A percentile compares a stretch with the other conserved stretches of the same genome.
Conservation (phyloP, 2,797 vertebrate species). For the Bryconaethiops microstoma region DNA sequence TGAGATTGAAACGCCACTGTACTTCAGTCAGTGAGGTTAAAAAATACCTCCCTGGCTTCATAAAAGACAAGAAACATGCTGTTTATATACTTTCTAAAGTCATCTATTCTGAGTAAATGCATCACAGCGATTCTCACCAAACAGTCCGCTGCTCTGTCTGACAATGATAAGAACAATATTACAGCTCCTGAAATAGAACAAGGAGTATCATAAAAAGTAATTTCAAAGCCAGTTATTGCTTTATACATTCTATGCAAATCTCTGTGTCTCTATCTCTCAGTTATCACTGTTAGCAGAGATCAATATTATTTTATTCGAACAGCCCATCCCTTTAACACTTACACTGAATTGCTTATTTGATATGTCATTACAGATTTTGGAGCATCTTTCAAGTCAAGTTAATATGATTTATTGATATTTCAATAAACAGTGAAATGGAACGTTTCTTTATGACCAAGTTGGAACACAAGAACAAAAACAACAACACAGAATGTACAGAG, state of each 20-base stretch:
- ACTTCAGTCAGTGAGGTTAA: neutral
- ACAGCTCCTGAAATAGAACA: slow-evolving; percentile 17
- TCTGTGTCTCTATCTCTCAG: neutral
- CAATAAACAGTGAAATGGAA: too few relatives aligned
- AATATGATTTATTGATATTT: too few relatives aligned
- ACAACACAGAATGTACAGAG: too few relatives aligned
- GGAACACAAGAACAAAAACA: too few relatives aligned
- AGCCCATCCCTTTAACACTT: neutral
- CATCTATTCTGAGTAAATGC: neutral
- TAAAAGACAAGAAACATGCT: neutral
- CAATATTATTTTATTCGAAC: neutral
- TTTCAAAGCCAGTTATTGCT: neutral
- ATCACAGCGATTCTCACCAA: neutral
- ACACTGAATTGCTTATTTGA: neutral
- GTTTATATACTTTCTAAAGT: neutral
- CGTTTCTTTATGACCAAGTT: too few relatives aligned
- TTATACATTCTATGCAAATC: neutral
- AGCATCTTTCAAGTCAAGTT: too few relatives aligned
- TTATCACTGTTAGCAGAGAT: neutral
- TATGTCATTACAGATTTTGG: neutral
- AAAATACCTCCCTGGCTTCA: neutral
- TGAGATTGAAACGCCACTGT: neutral
- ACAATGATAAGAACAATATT: neutral
- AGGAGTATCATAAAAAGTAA: neutral
- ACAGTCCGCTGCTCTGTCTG: neutral